Evolutionary conservation across 30 jellyfish, hydroid and myxozoan genomes (phyloP).

Genomic region (Catostylus mosaicus): DNA sequence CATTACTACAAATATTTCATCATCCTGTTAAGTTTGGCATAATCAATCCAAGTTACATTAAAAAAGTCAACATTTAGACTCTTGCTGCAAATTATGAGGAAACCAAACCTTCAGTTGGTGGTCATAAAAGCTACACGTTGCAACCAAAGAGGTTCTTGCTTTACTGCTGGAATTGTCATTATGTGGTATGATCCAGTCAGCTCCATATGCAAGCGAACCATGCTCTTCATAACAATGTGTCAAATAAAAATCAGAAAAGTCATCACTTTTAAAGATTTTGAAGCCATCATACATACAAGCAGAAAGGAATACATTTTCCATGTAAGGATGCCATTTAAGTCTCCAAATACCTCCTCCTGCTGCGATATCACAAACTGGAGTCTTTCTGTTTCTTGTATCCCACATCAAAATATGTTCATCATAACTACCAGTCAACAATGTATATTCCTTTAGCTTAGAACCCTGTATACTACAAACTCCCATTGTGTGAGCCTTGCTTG

Average conservation of each 20-base stretch:
- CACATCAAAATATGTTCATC: constrained; percentile 76
- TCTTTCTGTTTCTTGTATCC: constrained; percentile 75
- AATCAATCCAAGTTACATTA: too few relatives aligned
- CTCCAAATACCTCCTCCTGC: constrained; percentile 99
- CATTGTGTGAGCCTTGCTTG: constrained; percentile 76
- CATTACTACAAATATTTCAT: too few relatives aligned
- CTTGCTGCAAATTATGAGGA: constrained; percentile 7
- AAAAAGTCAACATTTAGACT: too few relatives aligned
- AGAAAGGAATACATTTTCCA: constrained; percentile 46
- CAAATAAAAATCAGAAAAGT: constrained; percentile 1
- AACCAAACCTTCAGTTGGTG: constrained; percentile 63
- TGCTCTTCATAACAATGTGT: constrained; percentile 64
- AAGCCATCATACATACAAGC: constrained; percentile 98
- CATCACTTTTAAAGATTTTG: constrained; percentile 38
- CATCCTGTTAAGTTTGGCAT: too few relatives aligned
- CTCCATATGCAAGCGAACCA: constrained; percentile 89
- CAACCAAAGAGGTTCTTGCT: constrained; percentile 48
- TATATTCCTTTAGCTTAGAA: constrained; percentile 28
- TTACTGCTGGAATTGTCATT: not conserved
- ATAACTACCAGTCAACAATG: constrained; percentile 80
- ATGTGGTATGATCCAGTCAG: constrained; percentile 72
- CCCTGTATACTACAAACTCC: constrained; percentile 92
- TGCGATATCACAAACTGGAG: constrained; percentile 59
- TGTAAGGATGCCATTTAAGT: constrained; percentile 86
- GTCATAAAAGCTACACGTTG: constrained; percentile 91